Percentiles rank a stretch among this genome's conserved stretches.
Evolutionary conservation across 2,797 vertebrate species (phyloP).

Genomic region (Poeciliopsis presidionis): DNA sequence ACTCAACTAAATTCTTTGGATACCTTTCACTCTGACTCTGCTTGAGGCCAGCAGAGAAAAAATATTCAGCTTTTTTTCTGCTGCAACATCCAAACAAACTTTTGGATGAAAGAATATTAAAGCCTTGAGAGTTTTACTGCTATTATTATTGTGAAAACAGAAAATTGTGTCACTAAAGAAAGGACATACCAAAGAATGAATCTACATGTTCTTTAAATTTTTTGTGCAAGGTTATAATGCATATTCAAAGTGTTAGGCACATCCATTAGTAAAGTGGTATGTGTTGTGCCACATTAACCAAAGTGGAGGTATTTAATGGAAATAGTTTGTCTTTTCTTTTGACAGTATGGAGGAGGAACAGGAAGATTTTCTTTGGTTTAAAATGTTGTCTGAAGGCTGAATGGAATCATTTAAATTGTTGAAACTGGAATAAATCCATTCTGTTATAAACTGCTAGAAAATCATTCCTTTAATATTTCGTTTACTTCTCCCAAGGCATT

Average conservation of each 20-base stretch:
- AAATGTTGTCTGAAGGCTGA: slow-evolving; percentile 25
- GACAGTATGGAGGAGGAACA: too few species aligned
- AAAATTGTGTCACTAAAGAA: background rate
- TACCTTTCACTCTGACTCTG: background rate
- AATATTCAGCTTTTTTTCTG: slow-evolving; percentile 29
- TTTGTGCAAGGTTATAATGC: background rate
- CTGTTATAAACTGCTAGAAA: slow-evolving; percentile 23
- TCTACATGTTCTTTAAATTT: background rate
- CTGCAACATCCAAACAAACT: slow-evolving; percentile 4
- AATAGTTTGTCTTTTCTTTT: too few species aligned
- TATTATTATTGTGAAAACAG: background rate
- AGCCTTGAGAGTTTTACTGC: background rate
- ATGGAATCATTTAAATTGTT: slow-evolving; percentile 10
- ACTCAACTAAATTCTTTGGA: background rate
- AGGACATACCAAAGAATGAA: background rate
- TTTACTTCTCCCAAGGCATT: background rate
- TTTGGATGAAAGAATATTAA: slow-evolving; percentile 6
- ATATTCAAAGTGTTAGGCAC: background rate
- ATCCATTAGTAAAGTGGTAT: background rate
- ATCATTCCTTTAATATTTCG: slow-evolving; percentile 27
- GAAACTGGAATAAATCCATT: slow-evolving; percentile 16
- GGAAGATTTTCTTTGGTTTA: slow-evolving; percentile 16
- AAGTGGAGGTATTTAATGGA: too few species aligned
- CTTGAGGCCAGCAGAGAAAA: slow-evolving; percentile 1
- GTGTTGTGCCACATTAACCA: too few species aligned